A percentile compares a stretch with the other conserved stretches of the same genome.
These are phyloP conservation scores for Philonicus albiceps DNA, from an alignment of 2,888 invertebrate genomes.

Conservation along the genomic window DNA sequence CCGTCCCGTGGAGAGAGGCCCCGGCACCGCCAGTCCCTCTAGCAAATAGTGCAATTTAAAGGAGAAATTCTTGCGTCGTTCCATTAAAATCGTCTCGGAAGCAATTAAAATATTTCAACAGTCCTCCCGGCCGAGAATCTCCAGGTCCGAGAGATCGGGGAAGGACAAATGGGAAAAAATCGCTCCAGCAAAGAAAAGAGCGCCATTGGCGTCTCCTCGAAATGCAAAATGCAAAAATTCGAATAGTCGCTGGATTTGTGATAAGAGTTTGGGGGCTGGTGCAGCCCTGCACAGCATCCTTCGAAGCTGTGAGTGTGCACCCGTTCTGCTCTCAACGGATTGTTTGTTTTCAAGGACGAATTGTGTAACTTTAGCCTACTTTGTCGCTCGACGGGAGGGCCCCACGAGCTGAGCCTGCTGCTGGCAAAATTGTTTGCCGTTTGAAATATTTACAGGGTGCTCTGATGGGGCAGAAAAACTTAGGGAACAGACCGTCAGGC, in stretches of 20 bases:
- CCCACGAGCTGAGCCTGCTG: not conserved
- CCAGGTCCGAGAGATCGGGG: not conserved
- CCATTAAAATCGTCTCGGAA: not conserved
- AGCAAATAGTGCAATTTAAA: not conserved
- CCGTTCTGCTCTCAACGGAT: not conserved
- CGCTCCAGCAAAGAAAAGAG: not conserved
- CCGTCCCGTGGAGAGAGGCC: not conserved
- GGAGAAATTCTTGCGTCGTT: not conserved
- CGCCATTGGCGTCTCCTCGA: not conserved
- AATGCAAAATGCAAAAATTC: not conserved
- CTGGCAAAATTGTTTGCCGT: not conserved
- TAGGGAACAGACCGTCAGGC: not conserved
- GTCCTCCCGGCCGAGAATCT: not conserved
- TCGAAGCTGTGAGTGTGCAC: not conserved
- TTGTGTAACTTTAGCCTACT: constrained; percentile 11
- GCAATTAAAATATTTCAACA: not conserved
- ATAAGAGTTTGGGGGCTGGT: not conserved
- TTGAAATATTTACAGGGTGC: not conserved
- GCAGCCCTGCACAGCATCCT: not conserved
- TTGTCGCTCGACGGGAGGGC: not conserved
- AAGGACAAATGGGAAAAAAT: not conserved
- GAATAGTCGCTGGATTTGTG: not conserved
- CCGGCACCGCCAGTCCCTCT: not conserved
- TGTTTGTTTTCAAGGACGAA: constrained; percentile 24
- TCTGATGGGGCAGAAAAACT: not conserved